A percentile compares a stretch with the other conserved stretches of the same genome.
Evolutionary conservation across 2,113 vertebrate genomes (phyloP).

Genomic region (Plectropomus leopardus): DNA sequence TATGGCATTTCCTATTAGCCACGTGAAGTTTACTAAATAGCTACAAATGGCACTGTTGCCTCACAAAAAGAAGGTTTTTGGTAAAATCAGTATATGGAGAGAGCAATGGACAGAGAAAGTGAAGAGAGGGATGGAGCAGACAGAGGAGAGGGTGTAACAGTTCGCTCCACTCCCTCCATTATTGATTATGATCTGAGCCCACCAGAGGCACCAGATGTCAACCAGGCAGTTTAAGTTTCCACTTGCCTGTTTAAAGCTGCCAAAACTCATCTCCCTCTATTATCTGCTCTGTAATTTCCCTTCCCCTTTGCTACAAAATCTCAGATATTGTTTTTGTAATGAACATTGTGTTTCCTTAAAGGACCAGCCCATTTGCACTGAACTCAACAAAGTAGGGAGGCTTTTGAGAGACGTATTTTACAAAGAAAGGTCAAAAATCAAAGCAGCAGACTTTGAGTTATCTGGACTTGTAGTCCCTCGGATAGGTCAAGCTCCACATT

Average conservation of each 20-base stretch:
- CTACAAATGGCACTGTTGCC: neutral
- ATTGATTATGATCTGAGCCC: slow-evolving; percentile 84
- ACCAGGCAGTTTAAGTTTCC: slow-evolving; percentile 79
- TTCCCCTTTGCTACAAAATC: neutral
- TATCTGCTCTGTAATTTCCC: neutral
- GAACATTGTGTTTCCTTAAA: neutral
- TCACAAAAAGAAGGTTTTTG: neutral
- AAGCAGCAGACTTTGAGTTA: neutral
- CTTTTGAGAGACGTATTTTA: neutral
- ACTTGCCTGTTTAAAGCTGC: slow-evolving; percentile 76
- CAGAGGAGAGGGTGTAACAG: slow-evolving; percentile 64
- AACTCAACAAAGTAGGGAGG: neutral
- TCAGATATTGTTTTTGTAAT: neutral
- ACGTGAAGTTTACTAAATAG: neutral
- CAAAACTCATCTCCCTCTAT: slow-evolving; percentile 55
- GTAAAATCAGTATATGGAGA: slow-evolving; percentile 6
- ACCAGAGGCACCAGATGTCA: slow-evolving; percentile 76
- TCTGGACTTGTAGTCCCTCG: neutral
- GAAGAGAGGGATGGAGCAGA: slow-evolving; percentile 26
- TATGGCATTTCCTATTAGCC: neutral
- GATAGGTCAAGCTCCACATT: neutral
- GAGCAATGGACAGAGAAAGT: slow-evolving; percentile 1
- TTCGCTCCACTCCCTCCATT: slow-evolving; percentile 77
- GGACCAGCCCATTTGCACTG: neutral
- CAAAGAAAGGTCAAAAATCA: neutral